These are phyloP conservation scores for Parnassius orleans DNA, from an alignment of 2,888 invertebrate species.

Conservation along the genomic window DNA sequence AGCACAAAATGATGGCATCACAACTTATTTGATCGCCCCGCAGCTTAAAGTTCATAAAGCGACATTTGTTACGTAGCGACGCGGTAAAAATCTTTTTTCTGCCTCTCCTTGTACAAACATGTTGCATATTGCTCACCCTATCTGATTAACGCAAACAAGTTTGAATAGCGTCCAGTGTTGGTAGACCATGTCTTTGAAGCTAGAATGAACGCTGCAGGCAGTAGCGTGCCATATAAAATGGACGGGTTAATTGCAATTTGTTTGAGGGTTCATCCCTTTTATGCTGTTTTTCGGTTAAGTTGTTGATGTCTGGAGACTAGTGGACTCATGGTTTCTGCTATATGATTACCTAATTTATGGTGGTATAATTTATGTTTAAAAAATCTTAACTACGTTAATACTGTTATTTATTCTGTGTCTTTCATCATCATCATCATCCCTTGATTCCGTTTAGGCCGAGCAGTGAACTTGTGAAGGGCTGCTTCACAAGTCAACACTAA, in stretches of 20 bases:
- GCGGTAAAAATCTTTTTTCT: constrained; percentile 46
- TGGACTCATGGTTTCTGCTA: neutral
- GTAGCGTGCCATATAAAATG: constrained; percentile 42
- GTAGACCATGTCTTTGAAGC: constrained; percentile 29
- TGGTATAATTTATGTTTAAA: too few relatives aligned
- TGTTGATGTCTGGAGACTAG: neutral
- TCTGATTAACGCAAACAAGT: constrained; percentile 72
- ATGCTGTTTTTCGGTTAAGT: constrained; percentile 30
- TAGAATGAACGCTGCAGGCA: constrained; percentile 37
- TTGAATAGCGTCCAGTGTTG: constrained; percentile 40
- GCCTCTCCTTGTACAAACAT: constrained; percentile 49
- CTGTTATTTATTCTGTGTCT: too few relatives aligned
- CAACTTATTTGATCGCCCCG: constrained; percentile 1
- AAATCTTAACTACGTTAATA: too few relatives aligned
- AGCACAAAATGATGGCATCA: too few relatives aligned
- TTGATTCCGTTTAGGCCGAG: too few relatives aligned
- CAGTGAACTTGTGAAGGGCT: too few relatives aligned
- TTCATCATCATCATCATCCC: too few relatives aligned
- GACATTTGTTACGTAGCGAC: constrained; percentile 45
- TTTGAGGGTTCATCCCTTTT: constrained; percentile 49
- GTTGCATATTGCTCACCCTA: constrained; percentile 67
- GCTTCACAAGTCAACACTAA: too few relatives aligned
- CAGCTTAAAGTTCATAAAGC: constrained; percentile 32
- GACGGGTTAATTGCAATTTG: constrained; percentile 63
- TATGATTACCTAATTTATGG: too few relatives aligned